These are phyloP conservation scores for Coregonus ussuriensis DNA, from an alignment of 2,797 vertebrate genomes.

Conservation along the genomic window DNA sequence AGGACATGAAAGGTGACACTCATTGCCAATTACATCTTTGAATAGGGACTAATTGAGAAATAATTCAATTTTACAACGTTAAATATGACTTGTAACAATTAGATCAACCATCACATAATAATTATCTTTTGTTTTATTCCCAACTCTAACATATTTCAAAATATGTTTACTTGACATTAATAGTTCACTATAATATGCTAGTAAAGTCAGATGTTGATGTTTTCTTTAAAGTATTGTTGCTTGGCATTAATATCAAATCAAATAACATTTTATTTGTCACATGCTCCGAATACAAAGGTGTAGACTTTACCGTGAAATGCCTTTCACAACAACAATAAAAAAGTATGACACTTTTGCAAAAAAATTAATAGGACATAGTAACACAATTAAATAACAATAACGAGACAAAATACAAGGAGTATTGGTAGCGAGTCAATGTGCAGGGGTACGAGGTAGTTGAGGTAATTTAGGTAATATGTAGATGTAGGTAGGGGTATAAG, in stretches of 20 bases:
- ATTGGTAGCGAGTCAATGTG: too few species aligned
- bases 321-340: too few species aligned
- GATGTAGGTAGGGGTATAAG: too few species aligned
- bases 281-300: too few species aligned
- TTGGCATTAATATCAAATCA: background rate
- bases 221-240: background rate
- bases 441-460: too few species aligned
- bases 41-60: conserved; percentile 65
- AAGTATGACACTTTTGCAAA: too few species aligned
- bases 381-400: too few species aligned
- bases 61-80: conserved; percentile 51
- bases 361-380: too few species aligned
- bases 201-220: background rate
- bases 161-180: background rate
- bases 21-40: conserved; percentile 73
- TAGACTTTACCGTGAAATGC: too few species aligned
- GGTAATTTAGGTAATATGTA: too few species aligned
- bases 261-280: too few species aligned
- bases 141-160: background rate
- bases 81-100: background rate
- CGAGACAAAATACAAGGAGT: too few species aligned
- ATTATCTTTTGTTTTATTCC: background rate
- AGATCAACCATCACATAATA: background rate
- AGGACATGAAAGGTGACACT: conserved; percentile 11
- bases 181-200: background rate